A percentile compares a stretch with the other conserved stretches of the same genome.
Evolutionary conservation across 2,113 vertebrate species (phyloP).

Genomic region (Nansenia antarctica): DNA sequence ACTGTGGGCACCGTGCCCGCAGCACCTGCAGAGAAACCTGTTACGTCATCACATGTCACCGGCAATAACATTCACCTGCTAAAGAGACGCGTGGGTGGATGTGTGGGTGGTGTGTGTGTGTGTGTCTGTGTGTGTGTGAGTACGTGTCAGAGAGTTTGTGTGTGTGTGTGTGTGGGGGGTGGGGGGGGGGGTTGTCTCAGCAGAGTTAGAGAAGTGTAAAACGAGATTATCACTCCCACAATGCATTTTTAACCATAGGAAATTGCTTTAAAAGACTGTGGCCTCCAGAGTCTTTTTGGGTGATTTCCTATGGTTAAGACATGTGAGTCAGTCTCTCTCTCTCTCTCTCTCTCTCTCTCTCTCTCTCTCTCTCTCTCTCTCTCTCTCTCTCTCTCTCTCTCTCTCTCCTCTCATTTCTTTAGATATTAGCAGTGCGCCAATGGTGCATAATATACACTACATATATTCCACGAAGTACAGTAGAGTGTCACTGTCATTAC

Average conservation of each 20-base stretch:
- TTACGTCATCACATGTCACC: constrained; percentile 64
- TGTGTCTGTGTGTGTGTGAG: no score
- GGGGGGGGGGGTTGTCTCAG: constrained; percentile 29
- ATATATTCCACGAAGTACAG: no score
- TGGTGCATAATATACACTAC: background rate
- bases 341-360: no score
- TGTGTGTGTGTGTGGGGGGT: constrained; percentile 23
- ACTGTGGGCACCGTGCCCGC: constrained; percentile 58
- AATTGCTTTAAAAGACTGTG: background rate
- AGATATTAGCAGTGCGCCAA: no score
- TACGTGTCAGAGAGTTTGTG: background rate
- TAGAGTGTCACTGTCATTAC: no score
- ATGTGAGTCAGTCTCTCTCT: no score
- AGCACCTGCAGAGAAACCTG: constrained; percentile 62
- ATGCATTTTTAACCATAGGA: constrained; percentile 42
- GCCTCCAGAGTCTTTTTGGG: background rate
- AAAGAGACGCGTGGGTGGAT: constrained; percentile 24
- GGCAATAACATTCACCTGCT: constrained; percentile 47
- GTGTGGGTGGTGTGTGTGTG: background rate
- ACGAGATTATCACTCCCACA: constrained; percentile 39
- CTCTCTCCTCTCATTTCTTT: no score
- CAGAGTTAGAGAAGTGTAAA: constrained; percentile 36
- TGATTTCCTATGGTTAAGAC: no score
- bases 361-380: no score
- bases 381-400: no score